phyloP scores from a whole-genome alignment of 2,797 vertebrate species.

The Simalia tracyae region DNA sequence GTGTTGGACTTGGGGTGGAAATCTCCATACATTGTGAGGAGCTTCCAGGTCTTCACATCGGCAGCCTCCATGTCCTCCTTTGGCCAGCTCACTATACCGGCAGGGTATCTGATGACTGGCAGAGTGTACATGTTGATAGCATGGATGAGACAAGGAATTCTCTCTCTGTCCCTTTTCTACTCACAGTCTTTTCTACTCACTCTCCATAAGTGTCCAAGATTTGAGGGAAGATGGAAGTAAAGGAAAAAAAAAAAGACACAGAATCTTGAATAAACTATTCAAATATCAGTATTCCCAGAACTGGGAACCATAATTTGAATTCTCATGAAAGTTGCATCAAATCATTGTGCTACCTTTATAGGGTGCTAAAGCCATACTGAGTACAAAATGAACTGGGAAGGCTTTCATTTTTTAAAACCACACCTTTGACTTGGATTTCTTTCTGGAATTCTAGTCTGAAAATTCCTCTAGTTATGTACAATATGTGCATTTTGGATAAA shows the following conservation, averaged over 20 bases:
- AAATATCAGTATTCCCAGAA: too few species aligned
- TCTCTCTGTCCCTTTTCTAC: too few species aligned
- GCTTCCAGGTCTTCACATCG: too few species aligned
- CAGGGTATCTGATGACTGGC: too few species aligned
- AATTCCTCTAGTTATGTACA: neutral
- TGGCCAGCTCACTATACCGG: too few species aligned
- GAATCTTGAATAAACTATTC: too few species aligned
- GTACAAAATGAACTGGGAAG: neutral
- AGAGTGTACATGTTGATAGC: too few species aligned
- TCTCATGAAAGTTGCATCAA: neutral
- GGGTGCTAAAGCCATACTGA: neutral
- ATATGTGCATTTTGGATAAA: neutral
- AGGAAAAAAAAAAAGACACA: too few species aligned
- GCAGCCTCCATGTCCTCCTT: too few species aligned
- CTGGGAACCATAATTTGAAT: neutral
- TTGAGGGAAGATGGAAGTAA: neutral
- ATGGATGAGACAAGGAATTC: too few species aligned
- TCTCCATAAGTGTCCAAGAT: slow-evolving; percentile 25
- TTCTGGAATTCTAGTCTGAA: neutral
- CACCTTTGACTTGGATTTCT: neutral
- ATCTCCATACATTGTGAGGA: too few species aligned
- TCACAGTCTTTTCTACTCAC: neutral
- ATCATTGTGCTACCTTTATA: neutral
- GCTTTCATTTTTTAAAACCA: neutral
- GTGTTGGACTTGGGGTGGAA: too few species aligned